Base-by-base conservation (phyloP, 2,797 vertebrate genomes). In the Characodon lateralis region DNA sequence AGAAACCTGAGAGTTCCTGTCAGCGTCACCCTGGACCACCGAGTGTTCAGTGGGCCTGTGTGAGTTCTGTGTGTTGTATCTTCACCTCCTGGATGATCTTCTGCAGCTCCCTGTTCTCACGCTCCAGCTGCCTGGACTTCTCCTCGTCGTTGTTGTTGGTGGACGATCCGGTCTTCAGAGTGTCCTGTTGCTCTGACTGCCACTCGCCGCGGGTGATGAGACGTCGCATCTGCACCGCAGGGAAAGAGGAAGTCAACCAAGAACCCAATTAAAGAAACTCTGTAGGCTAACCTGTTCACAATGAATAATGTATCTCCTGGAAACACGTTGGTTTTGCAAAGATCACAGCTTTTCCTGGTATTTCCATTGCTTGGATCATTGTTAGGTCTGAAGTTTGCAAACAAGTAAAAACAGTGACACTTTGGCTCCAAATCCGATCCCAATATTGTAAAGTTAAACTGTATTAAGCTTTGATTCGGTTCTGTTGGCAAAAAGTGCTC, bases 71-170 rank as follows among this genome's bases (percentile, higher is more conserved):
- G 13, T 8, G 3, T 6, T 2, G 22, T 1, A 8, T 56, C 3
- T 22, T 83, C 79, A 98, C 97, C 97, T 99, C 98, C 0, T 97
- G 97, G 12, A 99, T 98, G 94, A 99, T 98, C 88, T 97, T 97
- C 84, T 99, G 97, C 84, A 99, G 94, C 78, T 99, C 97, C 0
- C 97, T 91, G 92, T 99, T 99, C 90, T 99, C 98, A 61, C 97
- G 94, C 93, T 99, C 98, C 93, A 99, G 87, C 80, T 99, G 96
- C 10, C 98, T 92, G 24, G 97, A 98, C n/a, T 99, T 99, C 91
- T 99, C 98, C 87, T 99, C 98, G 31, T 99, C 98, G 0, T 99
- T 98, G 95, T 99, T 99, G 95, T 99, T 99, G 88, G 97, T 98
- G 74, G 98, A 98, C 0, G 98, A 98, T 0, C 97, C 98, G 0